These are phyloP conservation scores for Gambusia holbrooki DNA, from an alignment of 2,113 vertebrate genomes.

Conservation along the genomic window DNA sequence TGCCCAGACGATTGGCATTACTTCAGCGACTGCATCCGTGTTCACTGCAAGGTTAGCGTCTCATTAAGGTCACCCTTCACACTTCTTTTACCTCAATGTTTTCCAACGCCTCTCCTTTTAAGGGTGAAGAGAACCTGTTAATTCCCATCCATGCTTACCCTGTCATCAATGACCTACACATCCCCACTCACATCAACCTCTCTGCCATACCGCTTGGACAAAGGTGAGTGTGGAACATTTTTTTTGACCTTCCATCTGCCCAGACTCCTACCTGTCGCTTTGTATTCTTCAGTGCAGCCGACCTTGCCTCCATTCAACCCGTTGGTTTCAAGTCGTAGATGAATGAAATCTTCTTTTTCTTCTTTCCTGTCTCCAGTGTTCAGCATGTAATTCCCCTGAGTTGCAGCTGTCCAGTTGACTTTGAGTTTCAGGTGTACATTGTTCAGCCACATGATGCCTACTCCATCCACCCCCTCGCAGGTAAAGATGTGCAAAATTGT, in stretches of 20 bases:
- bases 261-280: conserved; percentile 44
- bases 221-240: conserved; percentile 78
- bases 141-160: conserved; percentile 93
- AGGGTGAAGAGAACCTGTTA: conserved; percentile 90
- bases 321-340: conserved; percentile 21
- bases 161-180: conserved; percentile 83
- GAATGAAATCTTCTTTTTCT: not conserved
- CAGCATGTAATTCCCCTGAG: conserved; percentile 85
- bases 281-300: conserved; percentile 43
- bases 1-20: conserved; percentile 91
- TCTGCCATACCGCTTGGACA: conserved; percentile 84
- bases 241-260: conserved; percentile 23
- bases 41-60: conserved; percentile 88
- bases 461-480: conserved; percentile 82
- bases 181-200: conserved; percentile 88
- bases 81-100: conserved; percentile 17
- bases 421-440: conserved; percentile 87
- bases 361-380: conserved; percentile 54
- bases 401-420: conserved; percentile 93
- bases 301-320: conserved; percentile 20
- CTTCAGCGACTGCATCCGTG: conserved; percentile 90
- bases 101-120: conserved; percentile 16
- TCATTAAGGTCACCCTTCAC: no score
- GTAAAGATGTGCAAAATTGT: conserved; percentile 66
- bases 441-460: conserved; percentile 86